Base-by-base conservation (phyloP, 2,797 vertebrate species). In the Manis crassicaudata region DNA sequence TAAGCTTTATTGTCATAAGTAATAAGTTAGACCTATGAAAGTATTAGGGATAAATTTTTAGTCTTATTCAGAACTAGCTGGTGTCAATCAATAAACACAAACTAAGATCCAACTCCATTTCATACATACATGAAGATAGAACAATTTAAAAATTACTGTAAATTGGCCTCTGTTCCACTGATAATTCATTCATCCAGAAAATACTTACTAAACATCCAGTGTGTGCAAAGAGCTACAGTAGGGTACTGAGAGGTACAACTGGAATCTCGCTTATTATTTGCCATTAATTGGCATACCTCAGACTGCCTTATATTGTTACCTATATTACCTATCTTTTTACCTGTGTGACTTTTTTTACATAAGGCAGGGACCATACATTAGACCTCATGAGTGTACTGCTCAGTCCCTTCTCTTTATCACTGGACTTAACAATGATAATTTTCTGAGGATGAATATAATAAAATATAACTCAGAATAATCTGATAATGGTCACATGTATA, bases 181-280 rank as follows among this genome's bases (percentile, higher is more conserved):
- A n/a, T n/a, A 75, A 68, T 77, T 85, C 84, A 70, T 73, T 93
- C 73, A 91, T n/a, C 37, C 18, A 92, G 46, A 25, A 67, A 72
- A 92, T 72, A 81, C 43, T 65, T 65, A 43, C 56, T 52, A 77
- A 79, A 75, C 4, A 68, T 4, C 35, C 27, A 87, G 25, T 85
- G 32, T 50, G 12, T 79, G 32, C 63, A 85, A 82, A 91, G 81
- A 46, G n/a, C 73, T 68, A 25, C 1, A 60, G 27, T 21, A 52
- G 10, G 40, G 18, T 56, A 72, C 5, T 21, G 14, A 54, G 54
- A 43, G 13, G 70, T 32, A 52, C 43, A 79, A 96, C 68, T 27
- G 25, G 77, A 88, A 73, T 79, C 86, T 73, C 40, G 32, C 25
- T 56, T 82, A 90, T 43, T 40, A 50, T 82, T 76, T 85, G 21